These are phyloP conservation scores for Spheniscus mendiculus DNA, from an alignment of 2,113 vertebrate genomes.

Conservation along the genomic window DNA sequence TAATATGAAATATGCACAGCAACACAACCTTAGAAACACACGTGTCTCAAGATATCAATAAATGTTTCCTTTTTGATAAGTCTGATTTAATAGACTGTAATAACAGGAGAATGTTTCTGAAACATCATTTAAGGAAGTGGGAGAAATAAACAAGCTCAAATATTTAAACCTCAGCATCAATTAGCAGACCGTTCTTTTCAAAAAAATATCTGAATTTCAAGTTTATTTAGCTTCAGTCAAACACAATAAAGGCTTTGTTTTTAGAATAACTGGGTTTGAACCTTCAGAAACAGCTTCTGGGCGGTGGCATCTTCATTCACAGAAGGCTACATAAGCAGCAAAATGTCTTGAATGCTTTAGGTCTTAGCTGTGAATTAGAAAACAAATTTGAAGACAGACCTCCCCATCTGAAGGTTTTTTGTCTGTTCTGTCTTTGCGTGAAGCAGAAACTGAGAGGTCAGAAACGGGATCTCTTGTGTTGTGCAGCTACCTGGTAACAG, in stretches of 20 bases:
- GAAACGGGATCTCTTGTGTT: not conserved
- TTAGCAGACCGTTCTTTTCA: conserved; percentile 61
- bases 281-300: not conserved
- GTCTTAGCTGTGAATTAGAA: not conserved
- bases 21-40: conserved; percentile 53
- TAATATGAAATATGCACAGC: conserved; percentile 56
- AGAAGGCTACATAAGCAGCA: not conserved
- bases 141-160: conserved; percentile 70
- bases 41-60: conserved; percentile 73
- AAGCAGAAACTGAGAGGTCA: not conserved
- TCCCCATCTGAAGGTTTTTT: not conserved
- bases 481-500: not conserved
- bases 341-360: not conserved
- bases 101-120: conserved; percentile 55
- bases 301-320: not conserved
- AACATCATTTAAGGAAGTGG: conserved; percentile 56
- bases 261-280: not conserved
- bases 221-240: conserved; percentile 45
- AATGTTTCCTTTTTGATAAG: conserved; percentile 72
- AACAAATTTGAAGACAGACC: not conserved
- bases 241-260: not conserved
- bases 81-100: conserved; percentile 69
- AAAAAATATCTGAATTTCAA: conserved; percentile 46
- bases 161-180: conserved; percentile 68
- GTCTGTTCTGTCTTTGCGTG: not conserved